A percentile compares a stretch with the other conserved stretches of the same genome.
Conservation (phyloP, 2,888 invertebrate genomes). For the Polyommatus iphigenia region DNA sequence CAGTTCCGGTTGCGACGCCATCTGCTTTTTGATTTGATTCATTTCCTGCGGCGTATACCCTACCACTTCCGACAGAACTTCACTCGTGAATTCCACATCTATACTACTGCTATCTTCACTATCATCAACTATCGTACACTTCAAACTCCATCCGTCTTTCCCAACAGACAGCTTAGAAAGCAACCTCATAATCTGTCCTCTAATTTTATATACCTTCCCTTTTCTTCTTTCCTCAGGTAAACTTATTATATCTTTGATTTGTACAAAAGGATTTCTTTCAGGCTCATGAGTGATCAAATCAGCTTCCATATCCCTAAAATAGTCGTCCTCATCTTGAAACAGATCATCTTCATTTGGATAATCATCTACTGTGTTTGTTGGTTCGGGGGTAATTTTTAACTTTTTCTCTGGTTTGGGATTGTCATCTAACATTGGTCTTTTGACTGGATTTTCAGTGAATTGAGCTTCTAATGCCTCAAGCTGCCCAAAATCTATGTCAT, state of each 20-base stretch:
- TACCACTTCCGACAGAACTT: conserved; percentile 75
- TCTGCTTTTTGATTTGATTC: conserved; percentile 64
- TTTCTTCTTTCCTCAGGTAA: conserved; percentile 52
- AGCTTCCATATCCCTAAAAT: conserved; percentile 60
- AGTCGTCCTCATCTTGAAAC: conserved; percentile 63
- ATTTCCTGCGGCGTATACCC: conserved; percentile 73
- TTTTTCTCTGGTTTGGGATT: conserved; percentile 57
- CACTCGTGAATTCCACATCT: conserved; percentile 78
- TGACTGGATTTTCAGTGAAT: conserved; percentile 49
- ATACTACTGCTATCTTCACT: conserved; percentile 79
- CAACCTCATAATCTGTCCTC: conserved; percentile 78
- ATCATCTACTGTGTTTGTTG: conserved; percentile 49
- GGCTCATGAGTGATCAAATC: conserved; percentile 47
- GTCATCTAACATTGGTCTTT: conserved; percentile 48
- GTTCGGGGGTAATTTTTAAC: conserved; percentile 50
- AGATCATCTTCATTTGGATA: conserved; percentile 57
- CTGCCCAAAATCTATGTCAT: conserved; percentile 64
- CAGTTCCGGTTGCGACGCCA: conserved; percentile 57
- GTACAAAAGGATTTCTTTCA: conserved; percentile 63
- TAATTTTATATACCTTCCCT: conserved; percentile 75
- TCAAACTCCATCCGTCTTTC: conserved; percentile 77
- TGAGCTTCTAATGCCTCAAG: conserved; percentile 63
- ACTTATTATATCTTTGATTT: conserved; percentile 69
- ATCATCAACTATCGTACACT: conserved; percentile 79
- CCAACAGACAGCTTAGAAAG: conserved; percentile 77